Percentiles rank a stretch among this genome's conserved stretches.
Evolutionary conservation across 2,888 invertebrate genomes (phyloP).

Genomic region (Pachycephus smyrnensis): DNA sequence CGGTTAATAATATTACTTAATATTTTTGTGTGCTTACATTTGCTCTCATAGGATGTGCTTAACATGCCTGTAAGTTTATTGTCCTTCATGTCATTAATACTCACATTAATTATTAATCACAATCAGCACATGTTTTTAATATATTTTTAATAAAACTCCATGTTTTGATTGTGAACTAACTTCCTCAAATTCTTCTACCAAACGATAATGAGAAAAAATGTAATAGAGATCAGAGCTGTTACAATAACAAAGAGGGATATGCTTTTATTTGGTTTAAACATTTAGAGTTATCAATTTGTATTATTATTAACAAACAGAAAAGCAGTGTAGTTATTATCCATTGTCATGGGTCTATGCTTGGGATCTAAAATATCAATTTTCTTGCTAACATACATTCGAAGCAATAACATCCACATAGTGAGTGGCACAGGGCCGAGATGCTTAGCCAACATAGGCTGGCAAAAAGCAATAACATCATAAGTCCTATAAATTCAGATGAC

Average conservation of each 20-base stretch:
- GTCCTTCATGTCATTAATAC: neutral
- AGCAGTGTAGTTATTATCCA: neutral
- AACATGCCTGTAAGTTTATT: slow-evolving; percentile 66
- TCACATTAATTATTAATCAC: neutral
- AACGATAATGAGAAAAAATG: neutral
- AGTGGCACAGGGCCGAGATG: neutral
- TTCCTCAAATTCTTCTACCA: neutral
- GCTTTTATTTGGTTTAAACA: neutral
- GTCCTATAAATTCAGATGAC: neutral
- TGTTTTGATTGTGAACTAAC: neutral
- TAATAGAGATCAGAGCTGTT: neutral
- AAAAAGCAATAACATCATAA: neutral
- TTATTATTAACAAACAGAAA: neutral
- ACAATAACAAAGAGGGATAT: neutral
- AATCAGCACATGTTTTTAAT: neutral
- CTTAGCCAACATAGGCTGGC: no score
- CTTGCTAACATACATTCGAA: neutral
- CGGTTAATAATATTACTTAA: slow-evolving; percentile 19
- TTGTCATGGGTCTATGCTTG: neutral
- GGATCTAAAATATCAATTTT: neutral
- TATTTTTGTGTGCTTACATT: slow-evolving; percentile 63
- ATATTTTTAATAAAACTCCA: neutral
- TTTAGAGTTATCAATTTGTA: neutral
- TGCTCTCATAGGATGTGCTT: slow-evolving; percentile 64
- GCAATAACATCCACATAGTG: neutral